Base-by-base conservation (phyloP, 2,888 invertebrate species). In the Rhingia campestris region DNA sequence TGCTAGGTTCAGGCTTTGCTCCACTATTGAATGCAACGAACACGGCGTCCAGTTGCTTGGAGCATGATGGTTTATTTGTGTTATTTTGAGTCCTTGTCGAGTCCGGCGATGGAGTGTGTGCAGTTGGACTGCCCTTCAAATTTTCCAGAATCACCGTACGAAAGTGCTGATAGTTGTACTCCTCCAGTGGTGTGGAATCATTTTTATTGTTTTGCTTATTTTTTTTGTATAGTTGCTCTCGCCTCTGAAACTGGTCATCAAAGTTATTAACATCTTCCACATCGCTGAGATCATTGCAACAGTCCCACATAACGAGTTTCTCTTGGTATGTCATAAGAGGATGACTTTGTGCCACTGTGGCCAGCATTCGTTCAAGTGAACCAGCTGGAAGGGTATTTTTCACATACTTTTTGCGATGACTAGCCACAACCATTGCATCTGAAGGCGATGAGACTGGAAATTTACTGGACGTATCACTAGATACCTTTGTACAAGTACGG, bases 391-490 rank as follows among this genome's bases (percentile, higher is more conserved):
- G 86, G 0, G 89, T 90, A 30, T 90, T 91, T 61, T 91, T 91
- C 0, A 90, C 81, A 6, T 89, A 81, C 0, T 87, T 87, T 9
- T 88, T 86, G 0, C 89, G 88, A 3, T 88, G 86, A n/a, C 90
- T 89, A 39, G 70, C 87, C 39, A 88, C 84, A 3, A 88, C 88
- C 9, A 70, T 35, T 4, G 70, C 49, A 86, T 89, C 89, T 0
- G 90, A 91, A 0, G 90, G 89, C 4, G 90, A 90, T 39, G 91
- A 91, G 0, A 90, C 89, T 5, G 91, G 91, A 81, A 91, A 90
- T 53, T 91, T 90, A 39, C 91, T 91, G 4, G 91, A 90, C 35
- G 90, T 89, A n/a, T 90, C 90, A 14, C 84, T 86, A 0, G 86
- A 82, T 4, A 86, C 81, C 30, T 82, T 81, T 0, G 70, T 70